Evolutionary conservation across 2,888 invertebrate genomes (phyloP).

Genomic region (Seira sanloemensis): DNA sequence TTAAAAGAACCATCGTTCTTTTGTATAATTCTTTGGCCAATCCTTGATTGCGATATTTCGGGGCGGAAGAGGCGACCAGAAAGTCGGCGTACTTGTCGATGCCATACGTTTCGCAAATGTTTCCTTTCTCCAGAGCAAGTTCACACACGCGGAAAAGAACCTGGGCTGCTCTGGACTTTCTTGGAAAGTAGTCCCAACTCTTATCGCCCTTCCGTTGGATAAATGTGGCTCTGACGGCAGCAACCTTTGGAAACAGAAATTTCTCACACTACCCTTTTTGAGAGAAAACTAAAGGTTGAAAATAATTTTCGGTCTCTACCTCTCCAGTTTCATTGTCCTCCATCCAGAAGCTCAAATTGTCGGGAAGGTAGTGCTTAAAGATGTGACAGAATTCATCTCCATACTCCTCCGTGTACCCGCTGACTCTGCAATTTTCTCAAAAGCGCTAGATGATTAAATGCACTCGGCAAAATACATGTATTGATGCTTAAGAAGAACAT

Average conservation of each 20-base stretch:
- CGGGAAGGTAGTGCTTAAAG: constrained; percentile 18
- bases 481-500: too few relatives aligned
- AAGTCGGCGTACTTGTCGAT: constrained; percentile 34
- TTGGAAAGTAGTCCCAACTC: constrained; percentile 17
- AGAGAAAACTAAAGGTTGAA: background rate
- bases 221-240: constrained; percentile 42
- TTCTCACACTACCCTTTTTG: background rate
- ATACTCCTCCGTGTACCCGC: constrained; percentile 33
- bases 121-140: constrained; percentile 11
- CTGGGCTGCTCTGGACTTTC: constrained; percentile 19
- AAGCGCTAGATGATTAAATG: too few relatives aligned
- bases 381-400: constrained; percentile 36
- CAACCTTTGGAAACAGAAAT: constrained; percentile 28
- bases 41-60: constrained; percentile 47
- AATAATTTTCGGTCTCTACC: constrained; percentile 12
- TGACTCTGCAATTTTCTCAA: too few relatives aligned
- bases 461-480: too few relatives aligned
- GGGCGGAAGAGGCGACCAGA: constrained; percentile 40
- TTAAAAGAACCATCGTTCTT: constrained; percentile 32
- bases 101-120: constrained; percentile 30
- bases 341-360: constrained; percentile 46
- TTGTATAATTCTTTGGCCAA: constrained; percentile 44
- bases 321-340: constrained; percentile 47
- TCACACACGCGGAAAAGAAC: constrained; percentile 31
- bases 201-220: constrained; percentile 20